Conservation (phyloP, 2,797 vertebrate genomes). For the Bovichtus variegatus region DNA sequence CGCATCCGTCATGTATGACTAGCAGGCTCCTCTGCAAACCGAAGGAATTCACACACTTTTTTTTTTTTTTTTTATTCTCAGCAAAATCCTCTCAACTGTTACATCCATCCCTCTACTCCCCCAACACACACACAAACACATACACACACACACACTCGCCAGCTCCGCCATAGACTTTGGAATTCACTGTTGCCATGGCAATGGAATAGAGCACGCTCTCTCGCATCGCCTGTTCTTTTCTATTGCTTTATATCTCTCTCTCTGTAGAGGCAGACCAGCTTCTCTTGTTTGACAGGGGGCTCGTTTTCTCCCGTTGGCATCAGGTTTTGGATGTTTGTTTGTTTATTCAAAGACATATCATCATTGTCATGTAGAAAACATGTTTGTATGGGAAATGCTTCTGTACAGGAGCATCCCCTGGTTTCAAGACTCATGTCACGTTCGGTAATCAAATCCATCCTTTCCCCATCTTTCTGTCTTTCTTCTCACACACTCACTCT, state of each 20-base stretch:
- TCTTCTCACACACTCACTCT: slow-evolving; percentile 10
- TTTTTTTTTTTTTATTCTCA: slow-evolving; percentile 50
- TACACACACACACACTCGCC: slow-evolving; percentile 40
- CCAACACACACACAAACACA: slow-evolving; percentile 32
- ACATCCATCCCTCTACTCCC: slow-evolving; percentile 63
- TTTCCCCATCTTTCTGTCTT: slow-evolving; percentile 22
- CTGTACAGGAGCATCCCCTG: slow-evolving; percentile 13
- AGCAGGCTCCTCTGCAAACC: slow-evolving; percentile 16
- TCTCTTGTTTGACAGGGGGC: slow-evolving; percentile 40
- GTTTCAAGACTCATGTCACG: slow-evolving; percentile 58
- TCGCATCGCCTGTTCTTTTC: slow-evolving; percentile 76
- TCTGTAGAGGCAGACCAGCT: slow-evolving; percentile 52
- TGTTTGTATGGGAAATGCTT: slow-evolving; percentile 30
- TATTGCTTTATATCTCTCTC: slow-evolving; percentile 60
- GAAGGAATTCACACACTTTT: slow-evolving; percentile 40
- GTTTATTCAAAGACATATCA: background rate
- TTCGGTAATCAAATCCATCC: slow-evolving; percentile 50
- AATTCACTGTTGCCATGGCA: slow-evolving; percentile 87
- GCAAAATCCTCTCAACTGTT: slow-evolving; percentile 71
- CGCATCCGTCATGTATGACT: slow-evolving; percentile 7
- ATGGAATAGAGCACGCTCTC: slow-evolving; percentile 81
- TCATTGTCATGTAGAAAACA: slow-evolving; percentile 11
- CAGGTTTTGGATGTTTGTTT: slow-evolving; percentile 34
- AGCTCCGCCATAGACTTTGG: slow-evolving; percentile 83
- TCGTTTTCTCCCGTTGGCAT: slow-evolving; percentile 23